A percentile compares a stretch with the other conserved stretches of the same genome.
Conservation (phyloP, 2,888 invertebrate species). For the Ganaspis brasiliensis region DNA sequence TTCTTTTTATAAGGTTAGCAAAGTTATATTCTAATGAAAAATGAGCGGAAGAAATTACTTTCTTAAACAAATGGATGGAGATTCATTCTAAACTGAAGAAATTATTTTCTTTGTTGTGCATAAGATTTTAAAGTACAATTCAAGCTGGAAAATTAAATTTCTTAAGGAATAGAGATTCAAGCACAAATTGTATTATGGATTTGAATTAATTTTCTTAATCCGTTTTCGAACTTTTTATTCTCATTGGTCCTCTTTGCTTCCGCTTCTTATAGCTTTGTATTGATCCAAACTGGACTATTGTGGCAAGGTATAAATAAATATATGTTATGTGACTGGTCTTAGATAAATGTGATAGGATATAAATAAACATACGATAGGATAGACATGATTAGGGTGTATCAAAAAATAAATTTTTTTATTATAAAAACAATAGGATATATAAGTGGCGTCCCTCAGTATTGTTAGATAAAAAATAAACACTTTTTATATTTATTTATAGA, state of each 20-base stretch:
- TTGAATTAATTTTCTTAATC: slow-evolving; percentile 19
- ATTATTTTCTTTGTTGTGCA: neutral
- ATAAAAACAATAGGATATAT: no score
- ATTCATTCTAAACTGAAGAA: neutral
- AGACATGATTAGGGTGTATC: neutral
- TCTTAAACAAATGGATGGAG: neutral
- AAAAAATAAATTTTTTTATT: neutral
- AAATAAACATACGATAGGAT: neutral
- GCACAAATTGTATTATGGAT: slow-evolving; percentile 4
- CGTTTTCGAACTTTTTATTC: slow-evolving; percentile 46
- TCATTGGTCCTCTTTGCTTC: slow-evolving; percentile 58
- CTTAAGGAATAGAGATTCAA: neutral
- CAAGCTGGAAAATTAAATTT: neutral
- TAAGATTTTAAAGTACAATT: neutral
- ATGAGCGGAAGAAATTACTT: neutral
- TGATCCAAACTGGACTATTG: slow-evolving; percentile 67
- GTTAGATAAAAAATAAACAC: no score
- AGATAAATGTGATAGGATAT: no score
- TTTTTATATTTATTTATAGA: no score
- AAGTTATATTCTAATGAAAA: neutral
- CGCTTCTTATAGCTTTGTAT: slow-evolving; percentile 67
- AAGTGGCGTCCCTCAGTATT: no score
- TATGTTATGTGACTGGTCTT: no score
- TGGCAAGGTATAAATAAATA: neutral
- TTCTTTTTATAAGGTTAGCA: neutral